These are phyloP conservation scores for Lasioglossum albipes DNA, from an alignment of 1,140 invertebrate genomes.

Conservation along the genomic window DNA sequence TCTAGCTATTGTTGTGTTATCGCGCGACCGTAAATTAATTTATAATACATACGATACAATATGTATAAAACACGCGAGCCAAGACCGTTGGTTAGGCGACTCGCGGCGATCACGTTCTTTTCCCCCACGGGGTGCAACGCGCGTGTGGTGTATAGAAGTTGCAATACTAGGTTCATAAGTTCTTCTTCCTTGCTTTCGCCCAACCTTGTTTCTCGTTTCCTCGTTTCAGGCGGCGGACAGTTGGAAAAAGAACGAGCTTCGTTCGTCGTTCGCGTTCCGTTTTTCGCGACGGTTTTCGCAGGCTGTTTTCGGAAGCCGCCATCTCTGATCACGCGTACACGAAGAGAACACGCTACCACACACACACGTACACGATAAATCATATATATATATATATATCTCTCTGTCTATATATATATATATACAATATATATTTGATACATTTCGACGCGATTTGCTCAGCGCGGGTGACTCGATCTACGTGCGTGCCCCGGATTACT, in stretches of 20 bases:
- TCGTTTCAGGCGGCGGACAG: too few relatives aligned
- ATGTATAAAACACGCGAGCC: too few relatives aligned
- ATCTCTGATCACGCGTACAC: too few relatives aligned
- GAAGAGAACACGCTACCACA: too few relatives aligned
- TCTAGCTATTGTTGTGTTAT: slow-evolving; percentile 57
- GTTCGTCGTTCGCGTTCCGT: too few relatives aligned
- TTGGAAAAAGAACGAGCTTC: too few relatives aligned
- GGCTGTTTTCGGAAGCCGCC: too few relatives aligned
- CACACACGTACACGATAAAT: too few relatives aligned
- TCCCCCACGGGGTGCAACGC: slow-evolving; percentile 16
- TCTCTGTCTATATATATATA: background rate
- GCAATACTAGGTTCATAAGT: slow-evolving; percentile 57
- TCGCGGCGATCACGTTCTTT: background rate
- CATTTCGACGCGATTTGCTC: slow-evolving; percentile 44
- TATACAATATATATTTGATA: slow-evolving; percentile 48
- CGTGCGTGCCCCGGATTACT: too few relatives aligned
- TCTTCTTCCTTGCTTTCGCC: background rate
- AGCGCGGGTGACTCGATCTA: slow-evolving; percentile 22
- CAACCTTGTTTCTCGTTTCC: too few relatives aligned
- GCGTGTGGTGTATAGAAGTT: slow-evolving; percentile 18
- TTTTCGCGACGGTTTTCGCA: too few relatives aligned
- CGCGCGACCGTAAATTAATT: slow-evolving; percentile 54
- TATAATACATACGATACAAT: slow-evolving; percentile 37
- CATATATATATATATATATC: too few relatives aligned
- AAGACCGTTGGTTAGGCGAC: background rate